These are phyloP conservation scores for Limnephilus lunatus DNA, from an alignment of 2,888 invertebrate genomes.

Conservation along the genomic window DNA sequence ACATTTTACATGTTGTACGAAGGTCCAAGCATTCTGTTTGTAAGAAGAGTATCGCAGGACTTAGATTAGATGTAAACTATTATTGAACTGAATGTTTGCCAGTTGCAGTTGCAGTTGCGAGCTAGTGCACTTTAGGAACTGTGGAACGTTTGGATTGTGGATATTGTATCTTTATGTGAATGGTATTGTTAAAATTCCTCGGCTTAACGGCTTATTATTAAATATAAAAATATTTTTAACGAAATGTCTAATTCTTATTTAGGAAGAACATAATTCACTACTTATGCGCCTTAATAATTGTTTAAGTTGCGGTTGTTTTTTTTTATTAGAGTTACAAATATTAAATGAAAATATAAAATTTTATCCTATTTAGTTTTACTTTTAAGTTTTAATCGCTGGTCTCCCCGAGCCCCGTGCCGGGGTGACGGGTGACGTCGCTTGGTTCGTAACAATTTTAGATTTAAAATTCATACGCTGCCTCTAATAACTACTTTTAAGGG, in stretches of 20 bases:
- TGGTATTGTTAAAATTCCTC: constrained; percentile 63
- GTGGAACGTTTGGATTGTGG: constrained; percentile 22
- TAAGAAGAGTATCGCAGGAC: background rate
- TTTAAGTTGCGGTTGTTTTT: constrained; percentile 63
- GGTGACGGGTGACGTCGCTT: constrained; percentile 39
- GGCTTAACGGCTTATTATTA: constrained; percentile 64
- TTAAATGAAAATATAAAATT: constrained; percentile 55
- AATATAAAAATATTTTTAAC: constrained; percentile 64
- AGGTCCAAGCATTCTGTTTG: constrained; percentile 27
- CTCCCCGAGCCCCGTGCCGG: constrained; percentile 12
- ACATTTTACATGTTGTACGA: constrained; percentile 49
- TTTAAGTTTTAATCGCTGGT: constrained; percentile 55
- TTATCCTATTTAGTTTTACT: constrained; percentile 57
- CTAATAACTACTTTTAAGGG: constrained; percentile 54
- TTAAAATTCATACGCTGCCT: constrained; percentile 52
- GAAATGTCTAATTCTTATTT: constrained; percentile 63
- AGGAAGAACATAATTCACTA: constrained; percentile 61
- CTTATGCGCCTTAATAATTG: constrained; percentile 65
- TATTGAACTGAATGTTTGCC: constrained; percentile 62
- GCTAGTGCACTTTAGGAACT: constrained; percentile 10
- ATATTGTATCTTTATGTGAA: constrained; percentile 52
- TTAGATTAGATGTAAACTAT: constrained; percentile 49
- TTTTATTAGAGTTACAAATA: constrained; percentile 60
- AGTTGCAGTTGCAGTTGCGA: constrained; percentile 37
- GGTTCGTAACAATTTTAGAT: constrained; percentile 47